Conservation (phyloP, 2,888 invertebrate genomes). For the Pomacea canaliculata region DNA sequence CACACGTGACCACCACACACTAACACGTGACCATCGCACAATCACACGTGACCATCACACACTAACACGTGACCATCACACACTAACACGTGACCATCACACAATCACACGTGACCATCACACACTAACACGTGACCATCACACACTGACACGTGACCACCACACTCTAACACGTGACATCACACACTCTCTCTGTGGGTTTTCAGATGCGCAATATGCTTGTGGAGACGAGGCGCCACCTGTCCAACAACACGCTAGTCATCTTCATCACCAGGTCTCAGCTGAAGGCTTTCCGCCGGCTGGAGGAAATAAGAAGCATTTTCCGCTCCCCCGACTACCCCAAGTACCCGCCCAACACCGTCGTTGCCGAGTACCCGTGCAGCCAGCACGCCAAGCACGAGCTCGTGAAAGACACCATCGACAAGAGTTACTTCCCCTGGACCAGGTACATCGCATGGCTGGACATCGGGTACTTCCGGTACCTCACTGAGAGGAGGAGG, state of each 20-base stretch:
- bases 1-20: too few species aligned
- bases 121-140: too few species aligned
- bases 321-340: slow-evolving; percentile 40
- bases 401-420: slow-evolving; percentile 35
- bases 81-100: too few species aligned
- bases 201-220: slow-evolving; percentile 32
- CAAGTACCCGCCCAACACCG: slow-evolving; percentile 49
- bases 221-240: slow-evolving; percentile 25
- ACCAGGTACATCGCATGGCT: slow-evolving; percentile 46
- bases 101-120: too few species aligned
- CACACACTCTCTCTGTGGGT: not conserved
- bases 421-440: slow-evolving; percentile 32
- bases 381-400: slow-evolving; percentile 50
- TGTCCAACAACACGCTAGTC: slow-evolving; percentile 34
- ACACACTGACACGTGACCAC: too few species aligned
- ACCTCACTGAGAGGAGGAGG: slow-evolving; percentile 25
- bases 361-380: slow-evolving; percentile 46
- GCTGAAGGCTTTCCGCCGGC: slow-evolving; percentile 41
- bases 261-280: slow-evolving; percentile 33
- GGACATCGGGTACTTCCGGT: slow-evolving; percentile 49
- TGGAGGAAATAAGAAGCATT: slow-evolving; percentile 35
- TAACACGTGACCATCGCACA: too few species aligned
- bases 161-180: too few species aligned
- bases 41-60: too few species aligned
- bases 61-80: too few species aligned